phyloP scores from a whole-genome alignment of 2,888 invertebrate genomes.

The Oscheius myriophilus region DNA sequence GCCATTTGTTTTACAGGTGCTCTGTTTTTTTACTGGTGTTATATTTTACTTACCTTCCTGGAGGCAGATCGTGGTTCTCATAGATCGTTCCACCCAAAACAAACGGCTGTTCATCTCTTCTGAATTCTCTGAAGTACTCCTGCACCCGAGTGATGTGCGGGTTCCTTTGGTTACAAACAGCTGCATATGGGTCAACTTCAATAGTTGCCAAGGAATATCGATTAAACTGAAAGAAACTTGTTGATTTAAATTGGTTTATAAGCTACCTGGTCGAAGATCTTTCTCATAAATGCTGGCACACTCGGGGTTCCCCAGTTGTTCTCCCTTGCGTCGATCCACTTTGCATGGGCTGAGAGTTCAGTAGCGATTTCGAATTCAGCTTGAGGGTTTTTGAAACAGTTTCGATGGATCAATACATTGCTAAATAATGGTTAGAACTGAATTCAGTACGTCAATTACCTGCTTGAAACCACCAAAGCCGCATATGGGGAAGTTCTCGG shows the following conservation, averaged over 20 bases:
- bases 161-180: constrained; percentile 88
- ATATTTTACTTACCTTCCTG: constrained; percentile 78
- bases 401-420: constrained; percentile 87
- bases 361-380: constrained; percentile 94
- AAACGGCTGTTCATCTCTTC: constrained; percentile 57
- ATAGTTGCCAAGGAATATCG: constrained; percentile 92
- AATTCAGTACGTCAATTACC: constrained; percentile 28
- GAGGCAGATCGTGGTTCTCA: constrained; percentile 77
- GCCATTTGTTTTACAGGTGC: no score
- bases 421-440: constrained; percentile 74
- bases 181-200: constrained; percentile 86
- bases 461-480: constrained; percentile 83
- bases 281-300: constrained; percentile 67
- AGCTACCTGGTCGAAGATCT: constrained; percentile 73
- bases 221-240: constrained; percentile 72
- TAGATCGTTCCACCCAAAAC: constrained; percentile 83
- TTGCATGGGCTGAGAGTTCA: constrained; percentile 91
- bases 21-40: no score
- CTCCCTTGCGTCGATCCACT: constrained; percentile 88
- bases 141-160: constrained; percentile 78
- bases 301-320: constrained; percentile 85
- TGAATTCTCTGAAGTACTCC: constrained; percentile 65
- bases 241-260: neutral
- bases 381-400: constrained; percentile 84
- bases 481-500: constrained; percentile 92